phyloP scores from a whole-genome alignment of 2,888 invertebrate genomes.

The Volucella zonaria region DNA sequence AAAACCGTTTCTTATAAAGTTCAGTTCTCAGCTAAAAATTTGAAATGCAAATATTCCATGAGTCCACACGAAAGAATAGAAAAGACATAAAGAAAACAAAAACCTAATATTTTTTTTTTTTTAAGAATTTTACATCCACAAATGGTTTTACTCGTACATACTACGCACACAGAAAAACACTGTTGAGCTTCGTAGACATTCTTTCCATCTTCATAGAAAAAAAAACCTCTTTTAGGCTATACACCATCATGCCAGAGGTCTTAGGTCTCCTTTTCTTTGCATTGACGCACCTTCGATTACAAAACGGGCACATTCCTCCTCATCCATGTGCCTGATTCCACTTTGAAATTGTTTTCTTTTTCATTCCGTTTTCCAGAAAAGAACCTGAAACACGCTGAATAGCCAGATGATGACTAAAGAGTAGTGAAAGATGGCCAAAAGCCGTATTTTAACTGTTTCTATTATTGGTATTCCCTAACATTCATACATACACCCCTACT shows the following conservation, averaged over 20 bases:
- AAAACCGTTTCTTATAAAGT: slow-evolving; percentile 10
- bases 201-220: slow-evolving; percentile 27
- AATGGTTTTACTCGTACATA: slow-evolving; percentile 19
- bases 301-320: slow-evolving; percentile 64
- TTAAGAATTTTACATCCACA: slow-evolving; percentile 11
- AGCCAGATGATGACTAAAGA: background rate
- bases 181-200: slow-evolving; percentile 12
- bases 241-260: background rate
- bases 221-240: slow-evolving; percentile 29
- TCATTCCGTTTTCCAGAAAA: slow-evolving; percentile 32
- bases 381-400: slow-evolving; percentile 40
- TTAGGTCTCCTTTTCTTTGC: slow-evolving; percentile 41
- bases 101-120: slow-evolving; percentile 14
- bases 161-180: slow-evolving; percentile 18
- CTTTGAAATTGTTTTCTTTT: slow-evolving; percentile 24
- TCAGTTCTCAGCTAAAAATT: background rate
- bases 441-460: slow-evolving; percentile 51
- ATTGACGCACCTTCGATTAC: slow-evolving; percentile 67
- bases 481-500: background rate
- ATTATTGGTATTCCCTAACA: slow-evolving; percentile 52
- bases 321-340: slow-evolving; percentile 32
- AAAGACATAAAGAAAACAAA: slow-evolving; percentile 16
- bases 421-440: slow-evolving; percentile 13
- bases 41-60: background rate
- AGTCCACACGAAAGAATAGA: slow-evolving; percentile 9